Base-by-base conservation (phyloP, 2,888 invertebrate genomes). In the Drymonia ruficornis region DNA sequence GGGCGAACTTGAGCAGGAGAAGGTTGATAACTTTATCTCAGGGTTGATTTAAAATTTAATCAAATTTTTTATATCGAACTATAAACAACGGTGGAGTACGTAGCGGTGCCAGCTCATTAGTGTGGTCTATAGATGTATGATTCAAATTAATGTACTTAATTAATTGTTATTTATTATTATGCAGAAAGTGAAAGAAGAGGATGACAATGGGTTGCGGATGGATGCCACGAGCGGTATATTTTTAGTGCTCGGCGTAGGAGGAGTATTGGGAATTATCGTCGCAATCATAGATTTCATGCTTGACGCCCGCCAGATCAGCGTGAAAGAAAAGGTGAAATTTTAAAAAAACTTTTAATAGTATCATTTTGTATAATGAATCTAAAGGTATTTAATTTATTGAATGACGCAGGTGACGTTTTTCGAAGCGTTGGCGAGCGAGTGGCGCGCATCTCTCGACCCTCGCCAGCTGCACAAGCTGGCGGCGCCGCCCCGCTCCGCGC, bases 211-310 rank as follows among this genome's bases (percentile, higher is more conserved):
- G 15, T 86, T 98, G 50, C 96, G 96, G 56, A 94, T 99, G 87
- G 95, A 95, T 66, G 98, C 99, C 84, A 97, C 98, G 0, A 98
- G 98, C 65, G 98, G 98, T 66, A 97, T 98, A 46, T 98, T 98
- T 82, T 94, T 98, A 28, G 97, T 98, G 5, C 92, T 98, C 8
- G 94, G 95, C 1, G 87, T 94, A 9, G 98, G 98, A 0, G 95
- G 96, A 47, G 76, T 93, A 1, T 81, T 96, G 18, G 96, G 97
- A 0, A 89, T 96, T 42, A 59, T 96, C 2, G 94, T 98, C 16
- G 97, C 97, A 6, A 83, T 97, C 11, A 90, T 96, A 18, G 98
- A 99, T 82, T 98, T 98, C 78, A 86, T 97, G 16, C 95, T 97
- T 95, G 97, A 98, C 81, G 95, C 97, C 1, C 94, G 96, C 65